A percentile compares a stretch with the other conserved stretches of the same genome.
Evolutionary conservation across 2,888 invertebrate genomes (phyloP).

Genomic region (Microchrysa polita): DNA sequence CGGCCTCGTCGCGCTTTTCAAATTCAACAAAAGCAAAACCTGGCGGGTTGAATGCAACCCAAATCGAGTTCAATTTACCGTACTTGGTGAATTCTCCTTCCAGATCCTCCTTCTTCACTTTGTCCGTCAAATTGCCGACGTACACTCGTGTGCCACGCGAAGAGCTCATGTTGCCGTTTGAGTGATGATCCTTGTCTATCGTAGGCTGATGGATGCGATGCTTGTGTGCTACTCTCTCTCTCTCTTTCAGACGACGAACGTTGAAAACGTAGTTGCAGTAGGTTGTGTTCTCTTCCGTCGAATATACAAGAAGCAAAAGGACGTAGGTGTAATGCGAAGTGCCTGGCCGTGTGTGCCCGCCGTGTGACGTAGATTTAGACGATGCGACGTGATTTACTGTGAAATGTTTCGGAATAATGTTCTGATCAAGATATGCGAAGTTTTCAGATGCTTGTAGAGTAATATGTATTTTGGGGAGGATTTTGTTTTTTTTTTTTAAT

Average conservation of each 20-base stretch:
- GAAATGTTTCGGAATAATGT: slow-evolving; percentile 54
- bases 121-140: slow-evolving; percentile 88
- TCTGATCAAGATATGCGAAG: slow-evolving; percentile 53
- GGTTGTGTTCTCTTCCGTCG: slow-evolving; percentile 14
- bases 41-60: slow-evolving; percentile 92
- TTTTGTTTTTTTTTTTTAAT: slow-evolving; percentile 2
- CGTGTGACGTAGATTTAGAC: slow-evolving; percentile 2
- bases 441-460: slow-evolving; percentile 45
- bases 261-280: neutral
- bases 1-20: slow-evolving; percentile 87
- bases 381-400: slow-evolving; percentile 54
- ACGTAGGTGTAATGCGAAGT: slow-evolving; percentile 26
- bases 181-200: neutral
- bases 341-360: slow-evolving; percentile 34
- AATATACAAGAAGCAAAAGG: slow-evolving; percentile 23
- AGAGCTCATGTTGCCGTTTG: slow-evolving; percentile 58
- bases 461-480: slow-evolving; percentile 22
- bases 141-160: slow-evolving; percentile 80
- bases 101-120: slow-evolving; percentile 90
- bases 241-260: neutral
- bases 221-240: neutral
- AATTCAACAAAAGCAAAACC: slow-evolving; percentile 96
- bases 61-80: slow-evolving; percentile 90
- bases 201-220: neutral
- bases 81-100: slow-evolving; percentile 91